Conservation (phyloP, 1,140 invertebrate genomes). For the Melitaea cinxia region DNA sequence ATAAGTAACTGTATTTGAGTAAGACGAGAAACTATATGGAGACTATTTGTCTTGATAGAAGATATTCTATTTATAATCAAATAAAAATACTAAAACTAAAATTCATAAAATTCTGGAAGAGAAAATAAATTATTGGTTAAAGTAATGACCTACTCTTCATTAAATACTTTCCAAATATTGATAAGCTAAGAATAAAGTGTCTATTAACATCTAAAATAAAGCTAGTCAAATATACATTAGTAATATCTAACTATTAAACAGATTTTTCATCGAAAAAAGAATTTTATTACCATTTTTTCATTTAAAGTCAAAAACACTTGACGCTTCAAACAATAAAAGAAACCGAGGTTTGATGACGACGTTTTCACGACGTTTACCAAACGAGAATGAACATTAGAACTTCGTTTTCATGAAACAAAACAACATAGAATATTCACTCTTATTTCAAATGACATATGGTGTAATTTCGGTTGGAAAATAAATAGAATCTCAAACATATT, state of each 20-base stretch:
- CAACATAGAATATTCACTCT: slow-evolving; percentile 7
- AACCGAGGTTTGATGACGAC: slow-evolving; percentile 37
- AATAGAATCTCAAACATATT: slow-evolving; percentile 4
- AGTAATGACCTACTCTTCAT: too few species aligned
- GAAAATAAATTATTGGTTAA: too few species aligned
- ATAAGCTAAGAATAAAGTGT: not conserved
- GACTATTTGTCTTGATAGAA: too few species aligned
- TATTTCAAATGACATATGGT: not conserved
- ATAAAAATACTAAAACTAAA: too few species aligned
- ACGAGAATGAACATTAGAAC: slow-evolving; percentile 21
- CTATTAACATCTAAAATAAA: too few species aligned
- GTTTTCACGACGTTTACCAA: slow-evolving; percentile 37
- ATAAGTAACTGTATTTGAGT: too few species aligned
- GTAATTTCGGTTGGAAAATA: slow-evolving; percentile 2
- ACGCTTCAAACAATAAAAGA: slow-evolving; percentile 32
- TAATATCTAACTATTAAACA: slow-evolving; percentile 14
- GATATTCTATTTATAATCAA: too few species aligned
- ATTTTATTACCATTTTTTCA: not conserved
- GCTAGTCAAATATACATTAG: too few species aligned
- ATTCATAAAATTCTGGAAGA: too few species aligned
- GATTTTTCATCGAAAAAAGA: slow-evolving; percentile 12
- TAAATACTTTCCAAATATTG: too few species aligned
- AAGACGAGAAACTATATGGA: too few species aligned
- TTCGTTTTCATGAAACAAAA: not conserved
- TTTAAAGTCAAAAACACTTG: slow-evolving; percentile 31